phyloP scores from a whole-genome alignment of 2,797 vertebrate genomes.

The Cottoperca gobio region DNA sequence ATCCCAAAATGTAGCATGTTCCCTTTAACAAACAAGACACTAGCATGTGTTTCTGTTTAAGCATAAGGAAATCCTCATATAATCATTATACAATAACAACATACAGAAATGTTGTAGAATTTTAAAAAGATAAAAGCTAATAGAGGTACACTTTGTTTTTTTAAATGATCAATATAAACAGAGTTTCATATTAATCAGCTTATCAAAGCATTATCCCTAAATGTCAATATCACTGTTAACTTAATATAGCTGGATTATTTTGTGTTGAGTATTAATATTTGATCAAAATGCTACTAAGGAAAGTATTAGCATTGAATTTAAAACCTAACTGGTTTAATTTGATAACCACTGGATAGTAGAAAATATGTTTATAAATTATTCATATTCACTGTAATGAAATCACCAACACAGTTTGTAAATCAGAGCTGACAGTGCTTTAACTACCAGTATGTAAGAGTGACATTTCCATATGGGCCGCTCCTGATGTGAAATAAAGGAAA shows the following conservation, averaged over 20 bases:
- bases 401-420: slow-evolving; percentile 27
- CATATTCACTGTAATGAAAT: slow-evolving; percentile 23
- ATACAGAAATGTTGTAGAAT: background rate
- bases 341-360: background rate
- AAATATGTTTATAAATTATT: background rate
- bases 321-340: background rate
- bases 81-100: background rate
- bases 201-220: background rate
- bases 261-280: background rate
- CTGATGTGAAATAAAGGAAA: slow-evolving; percentile 59
- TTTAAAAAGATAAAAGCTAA: background rate
- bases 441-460: slow-evolving; percentile 42
- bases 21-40: background rate
- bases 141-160: background rate
- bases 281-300: background rate
- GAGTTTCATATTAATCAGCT: background rate
- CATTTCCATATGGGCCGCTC: slow-evolving; percentile 57
- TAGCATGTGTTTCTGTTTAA: background rate
- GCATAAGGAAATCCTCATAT: background rate
- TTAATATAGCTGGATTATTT: background rate
- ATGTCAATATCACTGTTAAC: background rate
- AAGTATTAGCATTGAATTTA: background rate
- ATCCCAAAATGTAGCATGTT: background rate
- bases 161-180: background rate
- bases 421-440: slow-evolving; percentile 40